Evolutionary conservation across 1,140 invertebrate genomes (phyloP).

Genomic region (Dysdera silvatica): DNA sequence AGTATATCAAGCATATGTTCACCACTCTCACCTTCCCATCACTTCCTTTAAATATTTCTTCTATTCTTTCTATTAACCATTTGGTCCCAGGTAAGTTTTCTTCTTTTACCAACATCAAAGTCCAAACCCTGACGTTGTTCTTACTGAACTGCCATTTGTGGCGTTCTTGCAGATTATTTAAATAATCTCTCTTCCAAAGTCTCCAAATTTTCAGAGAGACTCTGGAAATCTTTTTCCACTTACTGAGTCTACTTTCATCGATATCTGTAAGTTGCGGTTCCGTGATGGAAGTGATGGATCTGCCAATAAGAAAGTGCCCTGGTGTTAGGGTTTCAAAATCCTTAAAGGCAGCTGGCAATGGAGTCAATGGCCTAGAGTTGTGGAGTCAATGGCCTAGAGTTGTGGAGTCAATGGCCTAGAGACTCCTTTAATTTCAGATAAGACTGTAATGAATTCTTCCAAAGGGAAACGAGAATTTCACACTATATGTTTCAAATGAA

Average conservation of each 20-base stretch:
- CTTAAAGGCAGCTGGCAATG: not conserved
- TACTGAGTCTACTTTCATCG: not conserved
- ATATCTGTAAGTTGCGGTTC: not conserved
- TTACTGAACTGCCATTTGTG: not conserved
- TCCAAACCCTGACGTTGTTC: not conserved
- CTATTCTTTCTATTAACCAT: not conserved
- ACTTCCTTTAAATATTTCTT: not conserved
- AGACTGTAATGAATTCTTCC: not conserved
- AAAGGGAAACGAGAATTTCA: not conserved
- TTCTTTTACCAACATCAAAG: not conserved
- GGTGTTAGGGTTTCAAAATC: not conserved
- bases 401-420: too few species aligned
- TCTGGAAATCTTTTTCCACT: not conserved
- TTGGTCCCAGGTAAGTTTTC: not conserved
- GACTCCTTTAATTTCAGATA: not conserved
- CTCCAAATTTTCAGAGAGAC: not conserved
- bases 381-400: too few species aligned
- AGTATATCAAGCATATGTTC: too few species aligned
- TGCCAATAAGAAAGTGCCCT: not conserved
- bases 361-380: not conserved
- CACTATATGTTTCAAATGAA: too few species aligned
- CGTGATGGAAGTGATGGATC: not conserved
- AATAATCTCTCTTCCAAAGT: slow-evolving; percentile 1
- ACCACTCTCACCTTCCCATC: not conserved
- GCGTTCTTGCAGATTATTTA: not conserved